Evolutionary conservation across 1,140 invertebrate species (phyloP).

Genomic region (Atta colombica): DNA sequence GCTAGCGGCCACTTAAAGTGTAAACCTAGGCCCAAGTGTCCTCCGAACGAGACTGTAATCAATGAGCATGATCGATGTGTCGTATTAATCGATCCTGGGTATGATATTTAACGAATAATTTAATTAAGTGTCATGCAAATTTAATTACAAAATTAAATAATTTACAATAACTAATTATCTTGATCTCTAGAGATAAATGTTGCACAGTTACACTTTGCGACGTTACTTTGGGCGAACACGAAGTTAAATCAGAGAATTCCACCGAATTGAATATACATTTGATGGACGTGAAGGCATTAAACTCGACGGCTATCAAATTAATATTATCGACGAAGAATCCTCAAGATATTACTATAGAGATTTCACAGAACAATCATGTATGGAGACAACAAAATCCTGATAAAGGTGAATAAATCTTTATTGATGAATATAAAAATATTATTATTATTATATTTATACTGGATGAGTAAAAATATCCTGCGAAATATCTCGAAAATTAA

Average conservation of each 20-base stretch:
- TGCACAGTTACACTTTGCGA: conserved; percentile 94
- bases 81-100: conserved; percentile 80
- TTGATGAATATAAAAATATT: neutral
- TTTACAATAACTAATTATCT: neutral
- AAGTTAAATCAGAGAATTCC: conserved; percentile 86
- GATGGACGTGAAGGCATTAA: conserved; percentile 83
- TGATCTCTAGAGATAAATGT: conserved; percentile 90
- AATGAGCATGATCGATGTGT: conserved; percentile 85
- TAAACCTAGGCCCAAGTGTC: conserved; percentile 90
- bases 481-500: too few relatives aligned
- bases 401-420: conserved; percentile 76
- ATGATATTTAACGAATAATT: conserved; percentile 3
- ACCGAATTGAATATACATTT: conserved; percentile 80
- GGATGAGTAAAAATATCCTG: too few relatives aligned
- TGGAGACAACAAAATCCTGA: conserved; percentile 82
- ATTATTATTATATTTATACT: neutral
- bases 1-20: conserved; percentile 91
- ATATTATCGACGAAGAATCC: conserved; percentile 79
- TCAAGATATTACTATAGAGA: conserved; percentile 79
- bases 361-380: conserved; percentile 84
- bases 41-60: conserved; percentile 82
- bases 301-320: conserved; percentile 83
- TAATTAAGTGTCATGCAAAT: neutral
- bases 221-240: conserved; percentile 91
- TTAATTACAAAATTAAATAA: neutral